Percentiles rank a stretch among this genome's conserved stretches.
Evolutionary conservation across 2,888 invertebrate species (phyloP).

Genomic region (Slavum lentiscoides): DNA sequence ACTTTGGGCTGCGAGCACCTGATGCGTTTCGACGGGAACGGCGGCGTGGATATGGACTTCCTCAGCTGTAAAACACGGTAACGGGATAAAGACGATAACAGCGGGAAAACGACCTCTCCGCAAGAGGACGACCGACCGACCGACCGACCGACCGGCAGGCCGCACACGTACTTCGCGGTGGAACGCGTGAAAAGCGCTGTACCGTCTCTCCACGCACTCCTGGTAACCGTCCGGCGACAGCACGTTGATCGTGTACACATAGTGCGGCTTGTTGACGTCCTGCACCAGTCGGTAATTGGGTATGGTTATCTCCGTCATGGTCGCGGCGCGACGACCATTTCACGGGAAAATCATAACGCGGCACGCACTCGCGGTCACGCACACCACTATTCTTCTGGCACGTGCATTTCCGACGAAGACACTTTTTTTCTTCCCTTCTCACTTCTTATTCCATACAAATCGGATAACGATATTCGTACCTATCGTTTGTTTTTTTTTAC

Average conservation of each 20-base stretch:
- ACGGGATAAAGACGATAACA: not conserved
- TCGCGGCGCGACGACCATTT: conserved; percentile 1
- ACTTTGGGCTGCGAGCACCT: conserved; percentile 65
- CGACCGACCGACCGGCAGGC: not conserved
- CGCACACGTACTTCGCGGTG: conserved; percentile 62
- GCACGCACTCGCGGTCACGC: too few species aligned
- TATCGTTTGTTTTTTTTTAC: too few species aligned
- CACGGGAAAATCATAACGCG: not conserved
- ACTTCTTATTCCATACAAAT: too few species aligned
- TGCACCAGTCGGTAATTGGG: conserved; percentile 58
- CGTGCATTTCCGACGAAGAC: too few species aligned
- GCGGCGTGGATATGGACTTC: conserved; percentile 63
- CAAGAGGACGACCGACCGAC: too few species aligned
- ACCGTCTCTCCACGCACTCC: conserved; percentile 63
- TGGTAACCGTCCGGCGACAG: conserved; percentile 59
- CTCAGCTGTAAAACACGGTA: conserved; percentile 60
- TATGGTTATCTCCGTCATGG: conserved; percentile 55
- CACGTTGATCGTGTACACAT: conserved; percentile 62
- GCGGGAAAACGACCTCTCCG: not conserved
- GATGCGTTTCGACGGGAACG: conserved; percentile 67
- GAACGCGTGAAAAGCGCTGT: conserved; percentile 65
- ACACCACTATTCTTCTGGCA: too few species aligned
- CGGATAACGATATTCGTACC: too few species aligned
- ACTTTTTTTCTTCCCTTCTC: too few species aligned
- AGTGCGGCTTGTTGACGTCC: conserved; percentile 61